These are phyloP conservation scores for Anolis carolinensis DNA, from an alignment of 2,113 vertebrate genomes.

Conservation along the genomic window DNA sequence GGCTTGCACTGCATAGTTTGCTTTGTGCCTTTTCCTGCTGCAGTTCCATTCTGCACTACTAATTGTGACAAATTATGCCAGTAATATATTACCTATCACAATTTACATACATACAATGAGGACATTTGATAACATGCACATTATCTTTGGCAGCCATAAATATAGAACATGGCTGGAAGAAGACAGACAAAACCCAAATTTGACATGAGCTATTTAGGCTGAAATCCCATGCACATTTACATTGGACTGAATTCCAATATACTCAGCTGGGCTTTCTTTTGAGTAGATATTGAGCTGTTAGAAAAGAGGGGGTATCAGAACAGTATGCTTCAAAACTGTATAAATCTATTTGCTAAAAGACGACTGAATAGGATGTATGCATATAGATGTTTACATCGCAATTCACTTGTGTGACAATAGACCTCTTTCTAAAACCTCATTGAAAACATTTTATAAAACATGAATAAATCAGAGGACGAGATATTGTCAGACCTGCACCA, in stretches of 20 bases:
- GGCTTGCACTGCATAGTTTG: conserved; percentile 18
- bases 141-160: not conserved
- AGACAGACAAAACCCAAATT: not conserved
- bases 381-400: no score
- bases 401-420: no score
- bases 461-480: no score
- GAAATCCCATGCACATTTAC: not conserved
- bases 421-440: conserved; percentile 22
- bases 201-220: not conserved
- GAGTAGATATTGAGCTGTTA: not conserved
- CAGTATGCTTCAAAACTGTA: not conserved
- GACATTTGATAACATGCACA: not conserved
- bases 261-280: not conserved
- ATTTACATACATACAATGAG: not conserved
- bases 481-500: no score
- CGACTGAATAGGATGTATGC: no score
- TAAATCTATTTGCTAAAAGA: no score
- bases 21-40: conserved; percentile 24
- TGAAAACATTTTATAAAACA: not conserved
- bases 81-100: conserved; percentile 2
- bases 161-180: not conserved
- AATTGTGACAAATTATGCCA: not conserved
- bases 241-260: not conserved
- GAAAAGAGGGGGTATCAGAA: not conserved
- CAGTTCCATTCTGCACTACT: not conserved